phyloP scores from a whole-genome alignment of 2,797 vertebrate genomes.

The Pseudochromis fuscus region DNA sequence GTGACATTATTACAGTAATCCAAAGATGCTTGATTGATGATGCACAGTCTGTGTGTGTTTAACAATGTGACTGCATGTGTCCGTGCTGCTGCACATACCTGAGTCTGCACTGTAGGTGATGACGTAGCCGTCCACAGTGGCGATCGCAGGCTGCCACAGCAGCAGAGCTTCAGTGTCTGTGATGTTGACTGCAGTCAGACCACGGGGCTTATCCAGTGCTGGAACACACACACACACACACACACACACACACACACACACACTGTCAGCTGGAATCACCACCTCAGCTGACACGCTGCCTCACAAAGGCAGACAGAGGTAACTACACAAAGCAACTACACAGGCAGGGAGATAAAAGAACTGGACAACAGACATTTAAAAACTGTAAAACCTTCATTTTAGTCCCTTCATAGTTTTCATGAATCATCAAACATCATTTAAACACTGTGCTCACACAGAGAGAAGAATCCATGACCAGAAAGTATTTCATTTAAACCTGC shows the following conservation, averaged over 20 bases:
- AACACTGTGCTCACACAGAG: too few relatives aligned
- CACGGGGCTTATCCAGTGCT: constrained; percentile 94
- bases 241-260: constrained; percentile 42
- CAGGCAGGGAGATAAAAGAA: too few relatives aligned
- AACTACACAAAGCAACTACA: too few relatives aligned
- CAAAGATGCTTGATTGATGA: too few relatives aligned
- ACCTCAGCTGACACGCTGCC: not conserved
- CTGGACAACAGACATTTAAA: too few relatives aligned
- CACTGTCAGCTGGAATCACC: not conserved
- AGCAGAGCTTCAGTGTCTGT: constrained; percentile 92
- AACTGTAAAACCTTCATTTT: too few relatives aligned
- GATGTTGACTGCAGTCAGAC: constrained; percentile 91
- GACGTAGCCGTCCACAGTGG: constrained; percentile 92
- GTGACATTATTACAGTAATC: too few relatives aligned
- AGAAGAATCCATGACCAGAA: too few relatives aligned
- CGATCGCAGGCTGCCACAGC: constrained; percentile 94
- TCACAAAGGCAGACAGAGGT: not conserved
- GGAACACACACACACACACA: constrained; percentile 54
- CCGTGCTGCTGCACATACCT: constrained; percentile 79
- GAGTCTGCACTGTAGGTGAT: constrained; percentile 91
- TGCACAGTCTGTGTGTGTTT: not conserved
- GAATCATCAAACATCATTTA: too few relatives aligned
- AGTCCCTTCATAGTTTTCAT: too few relatives aligned
- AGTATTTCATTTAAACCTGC: not conserved
- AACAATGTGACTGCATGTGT: not conserved